phyloP scores from a whole-genome alignment of 2,888 invertebrate species.

The Sphecodes monilicornis region DNA sequence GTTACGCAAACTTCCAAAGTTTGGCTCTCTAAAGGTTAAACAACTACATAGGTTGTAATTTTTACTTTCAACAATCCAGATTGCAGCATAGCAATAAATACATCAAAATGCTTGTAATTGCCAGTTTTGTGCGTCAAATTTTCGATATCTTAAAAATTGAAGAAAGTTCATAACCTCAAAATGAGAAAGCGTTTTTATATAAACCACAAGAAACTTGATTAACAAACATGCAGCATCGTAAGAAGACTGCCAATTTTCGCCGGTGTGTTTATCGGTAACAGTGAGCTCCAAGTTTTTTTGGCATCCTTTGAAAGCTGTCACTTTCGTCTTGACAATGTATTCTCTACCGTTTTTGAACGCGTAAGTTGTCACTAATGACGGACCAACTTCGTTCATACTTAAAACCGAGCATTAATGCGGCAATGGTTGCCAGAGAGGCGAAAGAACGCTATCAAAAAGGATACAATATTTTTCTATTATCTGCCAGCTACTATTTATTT shows the following conservation, averaged over 20 bases:
- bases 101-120: slow-evolving; percentile 86
- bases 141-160: slow-evolving; percentile 84
- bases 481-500: not conserved
- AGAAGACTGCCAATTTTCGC: slow-evolving; percentile 86
- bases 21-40: not conserved
- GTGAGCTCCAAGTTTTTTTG: slow-evolving; percentile 84
- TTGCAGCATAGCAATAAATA: slow-evolving; percentile 86
- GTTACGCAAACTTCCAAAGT: not conserved
- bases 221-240: slow-evolving; percentile 85
- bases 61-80: slow-evolving; percentile 85
- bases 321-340: slow-evolving; percentile 84
- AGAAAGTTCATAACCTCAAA: slow-evolving; percentile 27
- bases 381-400: slow-evolving; percentile 76
- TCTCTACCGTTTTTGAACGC: slow-evolving; percentile 84
- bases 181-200: not conserved
- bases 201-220: not conserved
- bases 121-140: slow-evolving; percentile 86
- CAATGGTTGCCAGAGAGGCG: not conserved
- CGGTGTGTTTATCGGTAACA: slow-evolving; percentile 85
- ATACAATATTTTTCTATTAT: not conserved
- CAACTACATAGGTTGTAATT: slow-evolving; percentile 9
- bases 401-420: not conserved
- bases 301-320: slow-evolving; percentile 72
- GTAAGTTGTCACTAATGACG: slow-evolving; percentile 85
- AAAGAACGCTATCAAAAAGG: not conserved